Percentiles rank a stretch among this genome's conserved stretches.
Conservation (phyloP, 2,113 vertebrate species). For the Colius striatus region DNA sequence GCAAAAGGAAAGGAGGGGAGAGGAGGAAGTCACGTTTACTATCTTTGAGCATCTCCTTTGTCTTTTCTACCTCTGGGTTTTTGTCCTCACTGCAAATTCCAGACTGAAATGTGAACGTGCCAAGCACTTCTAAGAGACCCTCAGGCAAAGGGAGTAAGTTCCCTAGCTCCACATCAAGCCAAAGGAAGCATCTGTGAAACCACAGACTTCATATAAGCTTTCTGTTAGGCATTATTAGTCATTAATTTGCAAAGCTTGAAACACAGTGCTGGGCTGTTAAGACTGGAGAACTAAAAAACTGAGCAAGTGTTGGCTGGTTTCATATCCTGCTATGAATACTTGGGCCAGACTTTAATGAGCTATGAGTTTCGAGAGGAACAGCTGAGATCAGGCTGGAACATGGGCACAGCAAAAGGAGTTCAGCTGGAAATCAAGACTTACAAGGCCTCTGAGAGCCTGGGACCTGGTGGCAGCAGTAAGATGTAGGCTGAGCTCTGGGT, state of each 20-base stretch:
- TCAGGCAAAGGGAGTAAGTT: neutral
- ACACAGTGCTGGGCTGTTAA: neutral
- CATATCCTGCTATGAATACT: neutral
- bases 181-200: neutral
- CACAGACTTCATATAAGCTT: neutral
- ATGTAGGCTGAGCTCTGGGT: neutral
- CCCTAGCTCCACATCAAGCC: neutral
- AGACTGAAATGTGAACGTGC: accelerated
- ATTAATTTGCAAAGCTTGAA: neutral
- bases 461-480: neutral
- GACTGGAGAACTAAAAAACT: neutral
- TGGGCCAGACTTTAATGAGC: neutral
- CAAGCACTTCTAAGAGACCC: neutral
- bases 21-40: neutral
- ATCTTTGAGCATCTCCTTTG: neutral
- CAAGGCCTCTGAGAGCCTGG: neutral
- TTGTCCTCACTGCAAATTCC: neutral
- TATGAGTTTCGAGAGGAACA: neutral
- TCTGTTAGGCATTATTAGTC: neutral
- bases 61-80: neutral
- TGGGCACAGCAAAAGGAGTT: neutral
- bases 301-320: neutral
- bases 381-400: neutral
- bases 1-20: neutral
- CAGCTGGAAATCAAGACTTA: neutral